phyloP scores from a whole-genome alignment of 2,888 invertebrate genomes.

The Bimastos eiseni region DNA sequence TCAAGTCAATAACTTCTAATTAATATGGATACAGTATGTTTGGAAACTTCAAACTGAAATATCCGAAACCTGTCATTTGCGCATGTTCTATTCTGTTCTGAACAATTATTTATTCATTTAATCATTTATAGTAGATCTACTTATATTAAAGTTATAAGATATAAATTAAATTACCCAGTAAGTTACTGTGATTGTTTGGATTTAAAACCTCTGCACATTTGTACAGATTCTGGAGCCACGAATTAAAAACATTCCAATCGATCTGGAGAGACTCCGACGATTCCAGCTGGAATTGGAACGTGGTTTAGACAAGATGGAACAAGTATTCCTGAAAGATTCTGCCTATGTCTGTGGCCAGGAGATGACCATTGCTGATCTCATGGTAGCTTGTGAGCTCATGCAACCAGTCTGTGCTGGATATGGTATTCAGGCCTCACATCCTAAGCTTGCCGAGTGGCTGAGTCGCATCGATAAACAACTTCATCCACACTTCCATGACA shows the following conservation, averaged over 20 bases:
- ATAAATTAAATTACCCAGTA: background rate
- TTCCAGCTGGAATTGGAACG: slow-evolving; percentile 43
- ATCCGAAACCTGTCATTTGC: too few relatives aligned
- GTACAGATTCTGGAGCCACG: slow-evolving; percentile 53
- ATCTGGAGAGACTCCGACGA: slow-evolving; percentile 48
- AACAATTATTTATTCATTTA: too few relatives aligned
- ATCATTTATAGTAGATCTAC: too few relatives aligned
- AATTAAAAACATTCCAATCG: slow-evolving; percentile 48
- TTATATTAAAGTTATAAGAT: background rate
- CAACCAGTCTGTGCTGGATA: slow-evolving; percentile 54
- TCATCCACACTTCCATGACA: slow-evolving; percentile 39
- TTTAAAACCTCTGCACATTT: background rate
- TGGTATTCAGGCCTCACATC: slow-evolving; percentile 47
- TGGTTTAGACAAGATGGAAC: slow-evolving; percentile 45
- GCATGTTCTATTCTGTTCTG: too few relatives aligned
- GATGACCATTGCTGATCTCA: slow-evolving; percentile 55
- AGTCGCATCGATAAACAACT: slow-evolving; percentile 47
- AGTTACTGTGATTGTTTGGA: background rate
- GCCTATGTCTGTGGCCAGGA: slow-evolving; percentile 51
- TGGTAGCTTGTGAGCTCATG: slow-evolving; percentile 55
- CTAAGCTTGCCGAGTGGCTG: slow-evolving; percentile 52
- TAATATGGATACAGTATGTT: too few relatives aligned
- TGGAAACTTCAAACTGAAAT: too few relatives aligned
- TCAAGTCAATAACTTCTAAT: too few relatives aligned
- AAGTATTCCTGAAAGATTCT: slow-evolving; percentile 50